phyloP scores from a whole-genome alignment of 2,888 invertebrate species.

The Bedellia somnulentella region DNA sequence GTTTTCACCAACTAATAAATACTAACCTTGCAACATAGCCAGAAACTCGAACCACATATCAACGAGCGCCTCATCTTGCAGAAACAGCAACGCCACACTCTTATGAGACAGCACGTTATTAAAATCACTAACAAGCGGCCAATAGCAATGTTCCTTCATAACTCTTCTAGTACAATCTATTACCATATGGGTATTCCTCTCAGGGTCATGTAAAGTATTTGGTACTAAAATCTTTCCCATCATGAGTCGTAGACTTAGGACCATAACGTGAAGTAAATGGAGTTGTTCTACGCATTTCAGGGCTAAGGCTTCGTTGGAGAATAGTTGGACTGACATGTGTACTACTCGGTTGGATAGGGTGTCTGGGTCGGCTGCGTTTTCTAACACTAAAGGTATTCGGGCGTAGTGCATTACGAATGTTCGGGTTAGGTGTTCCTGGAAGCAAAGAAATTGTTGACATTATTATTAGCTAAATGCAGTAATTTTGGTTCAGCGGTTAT shows the following conservation, averaged over 20 bases:
- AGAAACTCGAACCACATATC: conserved; percentile 96
- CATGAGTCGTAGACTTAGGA: conserved; percentile 83
- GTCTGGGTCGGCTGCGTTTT: conserved; percentile 83
- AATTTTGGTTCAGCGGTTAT: no score
- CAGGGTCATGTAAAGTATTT: conserved; percentile 80
- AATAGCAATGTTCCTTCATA: conserved; percentile 98
- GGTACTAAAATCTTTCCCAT: conserved; percentile 88
- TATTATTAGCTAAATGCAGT: no score
- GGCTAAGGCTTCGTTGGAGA: conserved; percentile 91
- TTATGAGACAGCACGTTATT: conserved; percentile 94
- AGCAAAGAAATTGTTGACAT: conserved; percentile 9
- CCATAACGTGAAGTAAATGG: conserved; percentile 90
- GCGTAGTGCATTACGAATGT: conserved; percentile 97
- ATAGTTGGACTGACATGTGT: conserved; percentile 95
- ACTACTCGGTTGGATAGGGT: conserved; percentile 94
- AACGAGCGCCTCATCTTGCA: conserved; percentile 85
- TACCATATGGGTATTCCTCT: conserved; percentile 83
- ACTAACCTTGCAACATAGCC: conserved; percentile 87
- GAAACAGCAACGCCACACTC: conserved; percentile 86
- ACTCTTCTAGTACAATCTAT: conserved; percentile 90
- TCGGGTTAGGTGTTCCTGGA: conserved; percentile 86
- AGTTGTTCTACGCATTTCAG: conserved; percentile 88
- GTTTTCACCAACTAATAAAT: no score
- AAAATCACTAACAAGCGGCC: conserved; percentile 96
- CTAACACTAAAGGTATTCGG: conserved; percentile 88